Base-by-base conservation (phyloP, 2,888 invertebrate species). In the Yponomeuta plumbellus region DNA sequence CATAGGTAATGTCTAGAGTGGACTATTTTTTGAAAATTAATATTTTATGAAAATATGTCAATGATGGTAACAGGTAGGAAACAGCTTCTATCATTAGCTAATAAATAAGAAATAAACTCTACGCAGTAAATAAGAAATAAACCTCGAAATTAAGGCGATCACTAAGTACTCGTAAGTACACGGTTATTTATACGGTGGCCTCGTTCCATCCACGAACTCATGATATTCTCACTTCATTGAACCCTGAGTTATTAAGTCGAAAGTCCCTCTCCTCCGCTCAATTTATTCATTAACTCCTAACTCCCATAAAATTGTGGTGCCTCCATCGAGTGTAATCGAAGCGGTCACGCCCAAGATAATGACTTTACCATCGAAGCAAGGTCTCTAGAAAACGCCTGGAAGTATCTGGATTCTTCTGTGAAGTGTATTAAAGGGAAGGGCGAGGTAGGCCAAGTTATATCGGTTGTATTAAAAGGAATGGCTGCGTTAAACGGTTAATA, bases 271-370 rank as follows among this genome's bases (percentile, higher is more conserved):
- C 17, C 44, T 52, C 44, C 44, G 1, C 44, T 52, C 44, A 52
- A 52, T 52, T 52, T 52, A 52, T 52, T 52, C 44, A 52, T 52
- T 52, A 52, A 52, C 44, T 52, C 44, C 17, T 52, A 52, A 52
- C 23, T 59, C 59, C 59, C 59, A 59, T 59, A 59, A 59, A 59
- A 59, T 59, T 59, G 23, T 59, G 5, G 59, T 59, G 22, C 58
- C 58, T 20, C 23, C 21, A 22, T 59, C 59, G 23, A 23, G 23
- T 21, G 59, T 59, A 59, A 59, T 59, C 59, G 13, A 22, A 20
- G 59, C 59, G 59, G 59, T 23, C 59, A 59, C 59, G 59, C 59
- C 59, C 59, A 59, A 59, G 59, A 59, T 59, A 59, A 2, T 59
- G 59, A 59, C 21, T 22, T 21, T 11, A 59, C 59, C 59, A 59